Evolutionary conservation across 2,113 vertebrate genomes (phyloP).

Genomic region (Daboia siamensis): DNA sequence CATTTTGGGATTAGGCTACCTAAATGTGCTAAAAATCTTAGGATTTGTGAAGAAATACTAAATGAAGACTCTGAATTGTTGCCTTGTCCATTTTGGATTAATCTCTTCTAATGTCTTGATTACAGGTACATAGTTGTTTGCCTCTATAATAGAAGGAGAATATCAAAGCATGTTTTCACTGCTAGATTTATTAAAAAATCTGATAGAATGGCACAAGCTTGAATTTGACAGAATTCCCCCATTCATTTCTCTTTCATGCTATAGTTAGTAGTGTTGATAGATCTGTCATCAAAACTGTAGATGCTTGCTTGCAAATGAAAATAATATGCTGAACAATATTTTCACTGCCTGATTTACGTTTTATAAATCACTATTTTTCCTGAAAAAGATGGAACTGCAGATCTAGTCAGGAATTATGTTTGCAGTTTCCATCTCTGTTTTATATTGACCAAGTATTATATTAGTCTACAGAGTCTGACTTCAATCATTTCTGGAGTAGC

Average conservation of each 20-base stretch:
- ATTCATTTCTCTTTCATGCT: constrained; percentile 1
- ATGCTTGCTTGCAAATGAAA: background rate
- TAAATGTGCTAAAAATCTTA: background rate
- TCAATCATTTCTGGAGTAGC: background rate
- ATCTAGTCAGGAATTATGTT: background rate
- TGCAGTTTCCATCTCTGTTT: background rate
- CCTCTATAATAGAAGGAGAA: background rate
- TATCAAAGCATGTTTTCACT: background rate
- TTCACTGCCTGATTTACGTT: background rate
- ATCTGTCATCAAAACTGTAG: background rate
- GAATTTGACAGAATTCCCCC: background rate
- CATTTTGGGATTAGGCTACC: background rate
- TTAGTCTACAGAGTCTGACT: background rate
- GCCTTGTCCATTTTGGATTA: background rate
- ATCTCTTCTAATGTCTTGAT: background rate
- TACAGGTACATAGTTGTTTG: background rate
- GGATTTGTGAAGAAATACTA: background rate
- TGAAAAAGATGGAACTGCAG: background rate
- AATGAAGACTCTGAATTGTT: background rate
- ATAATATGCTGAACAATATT: background rate
- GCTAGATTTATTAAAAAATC: background rate
- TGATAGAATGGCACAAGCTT: background rate
- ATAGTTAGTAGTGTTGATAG: background rate
- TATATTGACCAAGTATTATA: background rate
- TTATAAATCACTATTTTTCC: background rate